A percentile compares a stretch with the other conserved stretches of the same genome.
phyloP scores from a whole-genome alignment of 1,140 invertebrate species.

The Cardiocondyla obscurior region DNA sequence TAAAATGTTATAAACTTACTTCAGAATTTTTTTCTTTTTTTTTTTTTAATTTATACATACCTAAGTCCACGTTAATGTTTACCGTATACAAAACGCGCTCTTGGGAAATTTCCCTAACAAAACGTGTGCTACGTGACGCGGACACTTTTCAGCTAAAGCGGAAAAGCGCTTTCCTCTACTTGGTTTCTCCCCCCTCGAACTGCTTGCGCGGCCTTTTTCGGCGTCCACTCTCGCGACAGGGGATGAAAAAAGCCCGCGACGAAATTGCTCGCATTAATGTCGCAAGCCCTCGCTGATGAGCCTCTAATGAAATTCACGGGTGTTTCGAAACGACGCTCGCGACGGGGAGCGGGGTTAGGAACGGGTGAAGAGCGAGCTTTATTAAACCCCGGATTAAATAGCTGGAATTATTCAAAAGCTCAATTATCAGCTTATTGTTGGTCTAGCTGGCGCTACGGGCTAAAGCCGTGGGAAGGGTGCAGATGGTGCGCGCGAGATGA shows the following conservation, averaged over 20 bases:
- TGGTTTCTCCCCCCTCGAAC: not conserved
- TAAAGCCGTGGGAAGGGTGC: conserved; percentile 70
- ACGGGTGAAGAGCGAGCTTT: conserved; percentile 43
- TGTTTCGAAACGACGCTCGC: conserved; percentile 61
- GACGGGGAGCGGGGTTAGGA: not conserved
- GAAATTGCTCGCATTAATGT: conserved; percentile 69
- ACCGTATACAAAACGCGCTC: not conserved
- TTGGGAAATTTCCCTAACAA: not conserved
- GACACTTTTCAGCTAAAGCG: not conserved
- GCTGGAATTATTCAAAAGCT: conserved; percentile 80
- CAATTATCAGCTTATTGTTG: conserved; percentile 82
- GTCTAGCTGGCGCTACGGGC: conserved; percentile 74
- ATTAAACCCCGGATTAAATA: conserved; percentile 75
- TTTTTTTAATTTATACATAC: not conserved
- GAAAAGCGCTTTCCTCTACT: not conserved
- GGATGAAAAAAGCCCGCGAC: conserved; percentile 17
- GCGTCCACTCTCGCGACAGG: not conserved
- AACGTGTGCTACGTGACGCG: not conserved
- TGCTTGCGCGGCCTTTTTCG: not conserved
- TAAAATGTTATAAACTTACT: not conserved
- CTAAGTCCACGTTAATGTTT: not conserved
- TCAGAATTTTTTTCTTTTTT: not conserved
- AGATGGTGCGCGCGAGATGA: conserved; percentile 66
- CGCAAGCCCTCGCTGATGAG: conserved; percentile 58
- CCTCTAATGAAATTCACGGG: conserved; percentile 69